Evolutionary conservation across 1,140 invertebrate species (phyloP), one percentile per base, ranked within the genome.

Genomic region (Drosophila virilis): DNA sequence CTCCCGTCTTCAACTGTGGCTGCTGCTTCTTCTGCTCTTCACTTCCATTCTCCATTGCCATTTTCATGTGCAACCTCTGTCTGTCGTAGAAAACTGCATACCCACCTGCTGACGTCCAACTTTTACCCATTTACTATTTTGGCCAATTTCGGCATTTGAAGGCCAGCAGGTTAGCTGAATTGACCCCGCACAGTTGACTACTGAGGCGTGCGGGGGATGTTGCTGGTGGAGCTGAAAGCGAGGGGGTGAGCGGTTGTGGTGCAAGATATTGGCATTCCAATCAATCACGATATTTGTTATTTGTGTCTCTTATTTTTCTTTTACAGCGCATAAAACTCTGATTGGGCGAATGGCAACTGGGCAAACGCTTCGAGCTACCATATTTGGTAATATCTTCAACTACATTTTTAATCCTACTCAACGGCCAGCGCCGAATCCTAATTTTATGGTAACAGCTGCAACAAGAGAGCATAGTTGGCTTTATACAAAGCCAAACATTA

Each of bases 71-170:
- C 52, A 43, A 13, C 55, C 42, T 12, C 8, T 8, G 32, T 59
- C 22, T 35, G 13, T 10, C 32, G 50, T 33, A 32, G 50, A 51
- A 51, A 51, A 51, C n/a, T 8, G 8, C n/a, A 35, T 32, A 8
- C 8, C 10, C 22, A 37, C 17, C 66, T 69, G 28, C 57, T 52
- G 48, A 28, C 66, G 57, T 59, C 42, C 45, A 62, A 69, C 58
- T 69, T 69, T 69, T 69, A 69, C 66, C 45, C 5, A 28, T 28
- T 28, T 28, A 28, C 22, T 7, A 40, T 40, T 40, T 51, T 33
- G 48, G 46, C 46, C 17, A 50, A 32, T 54, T 55, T 22, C 6
- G 9, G 12, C 1, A 5, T 50, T 50, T 55, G 52, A 38, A 52
- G 46, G 60, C 60, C 60, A 62, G 22, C 35, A 38, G 45, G 58